A percentile compares a stretch with the other conserved stretches of the same genome.
phyloP scores from a whole-genome alignment of 2,888 invertebrate genomes.

The Hydropsyche betteni region DNA sequence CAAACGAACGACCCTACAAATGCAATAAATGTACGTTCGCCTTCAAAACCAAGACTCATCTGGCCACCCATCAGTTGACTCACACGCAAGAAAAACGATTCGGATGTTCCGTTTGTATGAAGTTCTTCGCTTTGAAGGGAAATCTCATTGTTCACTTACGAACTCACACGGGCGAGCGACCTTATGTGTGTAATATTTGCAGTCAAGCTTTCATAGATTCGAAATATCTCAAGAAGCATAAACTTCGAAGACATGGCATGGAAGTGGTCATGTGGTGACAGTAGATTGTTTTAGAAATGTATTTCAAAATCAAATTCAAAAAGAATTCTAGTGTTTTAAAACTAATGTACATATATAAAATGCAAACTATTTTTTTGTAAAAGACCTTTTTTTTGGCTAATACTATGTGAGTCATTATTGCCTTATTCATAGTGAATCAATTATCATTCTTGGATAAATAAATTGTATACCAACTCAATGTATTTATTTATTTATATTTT shows the following conservation, averaged over 20 bases:
- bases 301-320: no score
- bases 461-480: no score
- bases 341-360: no score
- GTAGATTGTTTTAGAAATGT: no score
- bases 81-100: constrained; percentile 66
- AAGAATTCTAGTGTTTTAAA: no score
- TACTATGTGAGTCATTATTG: no score
- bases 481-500: no score
- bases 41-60: constrained; percentile 65
- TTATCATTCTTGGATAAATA: no score
- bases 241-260: constrained; percentile 62
- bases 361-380: no score
- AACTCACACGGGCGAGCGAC: constrained; percentile 65
- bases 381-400: no score
- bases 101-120: constrained; percentile 66
- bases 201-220: constrained; percentile 66
- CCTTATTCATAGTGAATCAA: no score
- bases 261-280: constrained; percentile 45
- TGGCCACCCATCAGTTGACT: constrained; percentile 64
- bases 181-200: constrained; percentile 63
- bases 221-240: constrained; percentile 65
- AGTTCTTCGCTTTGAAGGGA: constrained; percentile 65
- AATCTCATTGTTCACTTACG: constrained; percentile 64
- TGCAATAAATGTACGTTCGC: constrained; percentile 62
- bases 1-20: constrained; percentile 63